These are phyloP conservation scores for Aphaenogaster ashmeadi DNA, from an alignment of 1,140 invertebrate genomes.

Conservation along the genomic window DNA sequence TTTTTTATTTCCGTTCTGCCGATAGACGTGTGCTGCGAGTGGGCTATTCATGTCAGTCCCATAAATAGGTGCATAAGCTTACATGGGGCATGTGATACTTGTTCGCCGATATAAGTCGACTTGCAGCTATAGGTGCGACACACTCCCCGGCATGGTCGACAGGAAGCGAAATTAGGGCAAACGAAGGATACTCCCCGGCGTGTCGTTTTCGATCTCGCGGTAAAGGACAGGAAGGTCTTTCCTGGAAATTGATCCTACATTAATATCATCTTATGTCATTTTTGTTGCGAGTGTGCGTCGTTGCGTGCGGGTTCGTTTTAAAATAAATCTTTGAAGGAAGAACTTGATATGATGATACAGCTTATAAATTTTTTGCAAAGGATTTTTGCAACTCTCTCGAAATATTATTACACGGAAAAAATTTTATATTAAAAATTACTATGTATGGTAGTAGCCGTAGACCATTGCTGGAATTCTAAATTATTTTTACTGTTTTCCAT, in stretches of 20 bases:
- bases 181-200: not conserved
- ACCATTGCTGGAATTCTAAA: no score
- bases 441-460: no score
- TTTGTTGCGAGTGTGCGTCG: not conserved
- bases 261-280: constrained; percentile 5
- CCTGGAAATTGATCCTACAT: constrained; percentile 15
- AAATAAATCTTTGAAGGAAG: not conserved
- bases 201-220: constrained; percentile 21
- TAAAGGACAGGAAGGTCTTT: not conserved
- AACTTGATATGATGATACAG: not conserved
- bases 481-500: no score
- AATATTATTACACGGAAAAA: no score
- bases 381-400: not conserved
- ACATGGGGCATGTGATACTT: constrained; percentile 1
- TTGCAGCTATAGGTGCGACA: not conserved
- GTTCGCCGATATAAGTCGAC: constrained; percentile 10
- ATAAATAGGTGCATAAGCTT: constrained; percentile 15
- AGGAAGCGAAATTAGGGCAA: constrained; percentile 50
- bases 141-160: not conserved
- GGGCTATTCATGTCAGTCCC: not conserved
- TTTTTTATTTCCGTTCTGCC: not conserved
- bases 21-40: not conserved
- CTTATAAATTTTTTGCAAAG: constrained; percentile 1
- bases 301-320: not conserved
- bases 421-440: no score